Evolutionary conservation across 2,797 vertebrate genomes (phyloP).

Genomic region (Peromyscus nudipes): DNA sequence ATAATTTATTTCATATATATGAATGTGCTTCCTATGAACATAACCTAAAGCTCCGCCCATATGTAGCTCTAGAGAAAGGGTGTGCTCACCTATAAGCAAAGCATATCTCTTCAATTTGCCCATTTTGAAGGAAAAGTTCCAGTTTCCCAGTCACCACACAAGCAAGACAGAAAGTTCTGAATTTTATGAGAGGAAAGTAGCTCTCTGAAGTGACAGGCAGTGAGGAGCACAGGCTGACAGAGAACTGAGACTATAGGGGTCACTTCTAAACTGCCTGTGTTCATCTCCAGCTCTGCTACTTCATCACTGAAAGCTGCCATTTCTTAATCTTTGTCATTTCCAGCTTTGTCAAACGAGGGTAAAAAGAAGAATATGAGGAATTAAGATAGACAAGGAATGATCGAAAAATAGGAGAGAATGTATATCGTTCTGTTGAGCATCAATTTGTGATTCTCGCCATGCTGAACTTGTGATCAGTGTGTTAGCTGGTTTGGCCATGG

Average conservation of each 20-base stretch:
- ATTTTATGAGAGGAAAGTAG: slow-evolving; percentile 17
- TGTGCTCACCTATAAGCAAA: background rate
- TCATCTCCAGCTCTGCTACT: background rate
- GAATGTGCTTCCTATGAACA: background rate
- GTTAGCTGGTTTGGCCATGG: background rate
- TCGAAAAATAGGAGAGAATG: slow-evolving; percentile 37
- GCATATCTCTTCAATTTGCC: background rate
- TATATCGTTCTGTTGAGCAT: background rate
- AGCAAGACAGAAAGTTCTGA: background rate
- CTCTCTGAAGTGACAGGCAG: background rate
- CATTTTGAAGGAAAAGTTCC: background rate
- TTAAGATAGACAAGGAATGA: slow-evolving; percentile 26
- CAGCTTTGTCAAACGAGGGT: background rate
- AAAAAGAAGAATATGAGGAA: background rate
- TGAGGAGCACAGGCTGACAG: background rate
- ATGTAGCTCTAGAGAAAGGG: background rate
- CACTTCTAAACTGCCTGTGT: background rate
- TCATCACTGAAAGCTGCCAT: background rate
- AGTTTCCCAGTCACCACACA: background rate
- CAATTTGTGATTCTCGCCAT: slow-evolving; percentile 44
- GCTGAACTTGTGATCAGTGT: background rate
- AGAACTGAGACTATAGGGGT: background rate
- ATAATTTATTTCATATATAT: background rate
- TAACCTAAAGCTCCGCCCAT: background rate
- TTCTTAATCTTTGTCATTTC: background rate